Evolutionary conservation across 2,113 vertebrate genomes (phyloP).

Genomic region (Zapus hudsonius): DNA sequence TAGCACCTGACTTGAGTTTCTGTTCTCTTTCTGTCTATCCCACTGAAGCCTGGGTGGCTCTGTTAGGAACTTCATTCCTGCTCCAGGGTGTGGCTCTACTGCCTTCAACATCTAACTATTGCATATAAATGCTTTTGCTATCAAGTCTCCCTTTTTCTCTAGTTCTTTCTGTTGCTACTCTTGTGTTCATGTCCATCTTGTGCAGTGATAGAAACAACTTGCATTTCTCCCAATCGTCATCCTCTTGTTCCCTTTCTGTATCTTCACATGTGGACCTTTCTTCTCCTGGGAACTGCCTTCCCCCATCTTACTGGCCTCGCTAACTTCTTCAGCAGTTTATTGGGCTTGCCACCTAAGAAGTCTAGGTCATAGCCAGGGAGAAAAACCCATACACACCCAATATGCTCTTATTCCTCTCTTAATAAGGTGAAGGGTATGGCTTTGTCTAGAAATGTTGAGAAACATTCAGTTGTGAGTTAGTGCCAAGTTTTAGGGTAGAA

Average conservation of each 20-base stretch:
- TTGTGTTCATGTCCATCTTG: not conserved
- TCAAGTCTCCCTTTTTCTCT: not conserved
- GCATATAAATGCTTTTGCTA: not conserved
- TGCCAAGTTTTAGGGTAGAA: constrained; percentile 65
- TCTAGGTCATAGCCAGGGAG: not conserved
- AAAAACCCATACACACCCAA: not conserved
- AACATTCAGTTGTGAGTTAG: constrained; percentile 38
- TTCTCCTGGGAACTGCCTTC: not conserved
- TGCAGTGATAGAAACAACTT: not conserved
- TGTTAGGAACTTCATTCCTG: not conserved
- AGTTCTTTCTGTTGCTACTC: not conserved
- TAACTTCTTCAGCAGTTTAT: not conserved
- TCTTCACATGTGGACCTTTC: constrained; percentile 33
- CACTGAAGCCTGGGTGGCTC: not conserved
- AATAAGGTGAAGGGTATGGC: constrained; percentile 20
- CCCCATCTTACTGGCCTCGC: not conserved
- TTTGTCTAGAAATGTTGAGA: constrained; percentile 64
- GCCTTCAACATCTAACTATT: not conserved
- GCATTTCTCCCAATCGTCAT: not conserved
- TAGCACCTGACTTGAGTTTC: not conserved
- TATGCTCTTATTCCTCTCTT: not conserved
- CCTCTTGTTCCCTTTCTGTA: not conserved
- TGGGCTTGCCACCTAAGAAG: not conserved
- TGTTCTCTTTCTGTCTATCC: not conserved
- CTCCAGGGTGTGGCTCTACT: not conserved